Conservation (phyloP, 2,888 invertebrate genomes). For the Diarsia rubi region DNA sequence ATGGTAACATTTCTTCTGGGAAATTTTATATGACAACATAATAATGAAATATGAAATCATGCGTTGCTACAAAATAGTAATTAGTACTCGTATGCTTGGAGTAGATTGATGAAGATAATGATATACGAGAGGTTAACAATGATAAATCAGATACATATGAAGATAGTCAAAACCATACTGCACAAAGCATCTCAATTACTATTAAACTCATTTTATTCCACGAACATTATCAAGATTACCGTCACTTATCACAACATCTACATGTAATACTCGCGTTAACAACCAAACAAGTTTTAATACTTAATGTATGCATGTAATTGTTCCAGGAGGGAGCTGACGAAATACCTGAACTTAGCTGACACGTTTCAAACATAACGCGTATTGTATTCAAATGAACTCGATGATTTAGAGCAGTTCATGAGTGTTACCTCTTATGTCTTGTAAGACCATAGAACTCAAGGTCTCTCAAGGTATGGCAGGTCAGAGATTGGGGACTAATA, state of each 20-base stretch:
- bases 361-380: slow-evolving; percentile 72
- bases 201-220: slow-evolving; percentile 20
- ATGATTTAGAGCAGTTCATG: slow-evolving; percentile 77
- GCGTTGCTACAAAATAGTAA: background rate
- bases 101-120: background rate
- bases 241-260: slow-evolving; percentile 41
- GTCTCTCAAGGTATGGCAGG: slow-evolving; percentile 38
- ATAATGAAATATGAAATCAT: slow-evolving; percentile 3
- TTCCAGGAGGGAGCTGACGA: slow-evolving; percentile 54
- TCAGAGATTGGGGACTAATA: slow-evolving; percentile 44
- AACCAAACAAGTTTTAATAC: slow-evolving; percentile 63
- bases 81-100: background rate
- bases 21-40: slow-evolving; percentile 26
- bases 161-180: background rate
- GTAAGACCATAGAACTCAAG: slow-evolving; percentile 65
- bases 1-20: slow-evolving; percentile 27
- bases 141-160: background rate
- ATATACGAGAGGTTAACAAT: background rate
- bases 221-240: slow-evolving; percentile 32
- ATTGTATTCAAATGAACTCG: slow-evolving; percentile 84
- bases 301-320: slow-evolving; percentile 36
- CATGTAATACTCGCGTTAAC: slow-evolving; percentile 52
- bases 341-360: slow-evolving; percentile 65
- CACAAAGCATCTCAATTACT: slow-evolving; percentile 21
- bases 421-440: slow-evolving; percentile 73